Conservation (phyloP, 2,888 invertebrate genomes). For the Anarsia innoxiella region DNA sequence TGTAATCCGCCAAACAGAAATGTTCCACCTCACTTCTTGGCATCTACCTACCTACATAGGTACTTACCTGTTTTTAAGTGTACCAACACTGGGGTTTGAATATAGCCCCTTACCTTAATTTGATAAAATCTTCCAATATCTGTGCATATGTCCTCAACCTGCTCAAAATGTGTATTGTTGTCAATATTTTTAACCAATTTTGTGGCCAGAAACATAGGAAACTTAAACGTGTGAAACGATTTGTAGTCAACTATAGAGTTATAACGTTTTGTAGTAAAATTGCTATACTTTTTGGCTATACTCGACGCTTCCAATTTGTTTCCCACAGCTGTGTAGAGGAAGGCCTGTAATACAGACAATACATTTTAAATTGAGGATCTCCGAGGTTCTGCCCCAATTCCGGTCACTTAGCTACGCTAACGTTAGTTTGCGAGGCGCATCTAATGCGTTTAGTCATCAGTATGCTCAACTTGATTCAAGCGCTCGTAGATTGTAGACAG, state of each 20-base stretch:
- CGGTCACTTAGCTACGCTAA: not conserved
- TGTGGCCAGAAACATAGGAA: constrained; percentile 91
- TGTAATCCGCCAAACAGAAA: too few species aligned
- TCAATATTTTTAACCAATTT: constrained; percentile 83
- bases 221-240: constrained; percentile 91
- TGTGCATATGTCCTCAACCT: constrained; percentile 84
- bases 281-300: constrained; percentile 41
- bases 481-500: too few species aligned
- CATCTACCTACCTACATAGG: too few species aligned
- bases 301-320: constrained; percentile 85
- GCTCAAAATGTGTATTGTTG: constrained; percentile 78
- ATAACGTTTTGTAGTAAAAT: constrained; percentile 88
- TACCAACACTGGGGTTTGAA: too few species aligned
- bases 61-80: too few species aligned
- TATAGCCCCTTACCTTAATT: constrained; percentile 79
- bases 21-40: too few species aligned
- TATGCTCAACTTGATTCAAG: too few species aligned
- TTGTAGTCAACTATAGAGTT: constrained; percentile 90
- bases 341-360: constrained; percentile 30
- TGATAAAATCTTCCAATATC: constrained; percentile 95
- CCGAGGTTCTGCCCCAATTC: too few species aligned
- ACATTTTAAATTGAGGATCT: too few species aligned
- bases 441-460: too few species aligned
- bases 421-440: too few species aligned
- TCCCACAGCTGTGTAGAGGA: constrained; percentile 82